Evolutionary conservation across 2,888 invertebrate genomes (phyloP).

Genomic region (Thereva nobilitata): DNA sequence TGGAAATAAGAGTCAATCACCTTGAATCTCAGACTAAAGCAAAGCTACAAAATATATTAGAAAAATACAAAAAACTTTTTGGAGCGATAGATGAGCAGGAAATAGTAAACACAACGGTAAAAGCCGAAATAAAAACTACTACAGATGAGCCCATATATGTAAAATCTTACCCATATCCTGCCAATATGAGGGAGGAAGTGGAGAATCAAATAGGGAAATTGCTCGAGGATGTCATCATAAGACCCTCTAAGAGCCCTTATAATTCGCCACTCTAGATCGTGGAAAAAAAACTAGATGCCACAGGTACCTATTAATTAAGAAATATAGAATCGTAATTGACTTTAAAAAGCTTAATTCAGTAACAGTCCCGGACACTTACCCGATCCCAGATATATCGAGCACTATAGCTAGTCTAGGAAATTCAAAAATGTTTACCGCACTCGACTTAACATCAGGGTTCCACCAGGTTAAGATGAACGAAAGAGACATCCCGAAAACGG

Average conservation of each 20-base stretch:
- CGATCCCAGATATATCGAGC: too few relatives aligned
- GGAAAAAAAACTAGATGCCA: too few relatives aligned
- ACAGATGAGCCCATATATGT: slow-evolving; percentile 44
- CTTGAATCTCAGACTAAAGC: background rate
- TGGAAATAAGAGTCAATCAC: slow-evolving; percentile 15
- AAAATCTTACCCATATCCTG: slow-evolving; percentile 49
- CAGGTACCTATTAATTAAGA: too few relatives aligned
- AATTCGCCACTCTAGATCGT: too few relatives aligned
- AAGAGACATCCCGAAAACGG: slow-evolving; percentile 8
- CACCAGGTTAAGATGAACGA: background rate
- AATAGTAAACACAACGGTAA: slow-evolving; percentile 38
- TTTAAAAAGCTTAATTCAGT: too few relatives aligned
- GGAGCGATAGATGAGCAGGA: slow-evolving; percentile 14
- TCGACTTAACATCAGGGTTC: background rate
- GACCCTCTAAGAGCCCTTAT: too few relatives aligned
- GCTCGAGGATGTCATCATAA: too few relatives aligned
- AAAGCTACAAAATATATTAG: too few relatives aligned
- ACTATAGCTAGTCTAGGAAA: too few relatives aligned
- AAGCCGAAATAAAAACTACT: slow-evolving; percentile 48
- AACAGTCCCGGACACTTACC: too few relatives aligned
- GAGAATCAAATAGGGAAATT: too few relatives aligned
- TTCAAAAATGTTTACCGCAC: background rate
- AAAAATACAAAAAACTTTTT: slow-evolving; percentile 4
- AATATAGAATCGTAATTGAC: too few relatives aligned
- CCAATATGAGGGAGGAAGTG: slow-evolving; percentile 46